phyloP scores from a whole-genome alignment of 2,888 invertebrate species.

The Drosophila rellima region DNA sequence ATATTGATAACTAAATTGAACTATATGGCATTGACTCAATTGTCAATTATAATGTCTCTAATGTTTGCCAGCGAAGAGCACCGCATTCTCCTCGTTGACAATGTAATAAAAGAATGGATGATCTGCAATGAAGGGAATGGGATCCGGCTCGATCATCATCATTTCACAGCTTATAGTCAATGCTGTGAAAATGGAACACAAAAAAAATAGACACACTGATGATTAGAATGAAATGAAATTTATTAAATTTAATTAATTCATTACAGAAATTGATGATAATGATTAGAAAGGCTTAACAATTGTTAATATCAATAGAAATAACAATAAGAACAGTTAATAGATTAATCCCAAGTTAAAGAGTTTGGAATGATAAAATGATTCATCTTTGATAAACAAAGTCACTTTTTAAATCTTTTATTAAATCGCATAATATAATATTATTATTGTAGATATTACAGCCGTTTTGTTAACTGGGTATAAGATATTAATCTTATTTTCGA shows the following conservation, averaged over 20 bases:
- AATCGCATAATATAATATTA: background rate
- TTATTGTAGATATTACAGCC: background rate
- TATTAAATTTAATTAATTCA: background rate
- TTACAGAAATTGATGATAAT: background rate
- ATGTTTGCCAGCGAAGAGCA: slow-evolving; percentile 16
- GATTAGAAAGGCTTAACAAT: background rate
- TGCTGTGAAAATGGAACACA: slow-evolving; percentile 6
- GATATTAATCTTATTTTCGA: background rate
- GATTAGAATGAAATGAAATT: background rate
- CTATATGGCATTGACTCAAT: background rate
- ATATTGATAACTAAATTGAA: background rate
- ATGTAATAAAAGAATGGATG: slow-evolving; percentile 34
- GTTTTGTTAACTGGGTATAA: too few species aligned
- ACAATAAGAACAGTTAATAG: too few species aligned
- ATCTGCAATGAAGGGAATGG: slow-evolving; percentile 23
- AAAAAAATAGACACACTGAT: slow-evolving; percentile 10
- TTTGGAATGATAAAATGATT: background rate
- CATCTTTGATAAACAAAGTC: background rate
- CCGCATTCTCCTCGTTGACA: slow-evolving; percentile 1
- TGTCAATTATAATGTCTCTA: background rate
- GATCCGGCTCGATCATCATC: slow-evolving; percentile 29
- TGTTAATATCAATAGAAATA: background rate
- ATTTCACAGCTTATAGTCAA: slow-evolving; percentile 1
- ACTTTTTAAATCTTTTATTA: slow-evolving; percentile 13
- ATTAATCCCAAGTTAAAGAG: too few species aligned